phyloP scores from a whole-genome alignment of 2,797 vertebrate genomes.

The Oceanodroma leucorhoa region DNA sequence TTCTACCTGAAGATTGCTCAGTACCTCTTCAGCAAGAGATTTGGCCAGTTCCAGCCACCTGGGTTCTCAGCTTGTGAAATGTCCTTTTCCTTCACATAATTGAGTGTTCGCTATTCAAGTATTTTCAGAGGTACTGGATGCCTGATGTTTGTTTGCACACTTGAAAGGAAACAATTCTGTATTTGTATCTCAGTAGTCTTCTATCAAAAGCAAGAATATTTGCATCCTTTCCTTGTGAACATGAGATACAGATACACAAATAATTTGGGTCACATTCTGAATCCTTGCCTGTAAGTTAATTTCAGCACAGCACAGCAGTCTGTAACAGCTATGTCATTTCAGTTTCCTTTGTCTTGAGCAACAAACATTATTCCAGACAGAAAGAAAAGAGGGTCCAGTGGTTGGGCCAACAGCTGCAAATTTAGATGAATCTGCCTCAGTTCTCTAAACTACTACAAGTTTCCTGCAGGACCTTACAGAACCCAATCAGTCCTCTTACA shows the following conservation, averaged over 20 bases:
- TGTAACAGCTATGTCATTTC: not conserved
- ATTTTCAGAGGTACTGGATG: not conserved
- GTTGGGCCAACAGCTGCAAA: not conserved
- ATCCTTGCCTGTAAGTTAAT: not conserved
- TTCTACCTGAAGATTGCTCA: not conserved
- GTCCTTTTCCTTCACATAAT: not conserved
- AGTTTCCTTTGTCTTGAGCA: not conserved
- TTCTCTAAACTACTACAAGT: not conserved
- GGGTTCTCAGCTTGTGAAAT: not conserved
- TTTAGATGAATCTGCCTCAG: not conserved
- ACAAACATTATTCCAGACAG: not conserved
- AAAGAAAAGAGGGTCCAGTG: not conserved
- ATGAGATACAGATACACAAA: not conserved
- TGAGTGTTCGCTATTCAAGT: not conserved
- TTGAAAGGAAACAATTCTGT: not conserved
- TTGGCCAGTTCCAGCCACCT: not conserved
- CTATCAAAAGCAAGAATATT: not conserved
- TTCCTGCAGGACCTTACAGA: not conserved
- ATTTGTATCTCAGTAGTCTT: not conserved
- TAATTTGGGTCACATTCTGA: not conserved
- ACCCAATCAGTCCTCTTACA: not conserved
- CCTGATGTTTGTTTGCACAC: not conserved
- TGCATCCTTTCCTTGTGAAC: not conserved
- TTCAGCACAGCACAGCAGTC: not conserved
- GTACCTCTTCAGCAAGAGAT: not conserved